Evolutionary conservation across 2,113 vertebrate species (phyloP).

Genomic region (Paradisaea rubra): DNA sequence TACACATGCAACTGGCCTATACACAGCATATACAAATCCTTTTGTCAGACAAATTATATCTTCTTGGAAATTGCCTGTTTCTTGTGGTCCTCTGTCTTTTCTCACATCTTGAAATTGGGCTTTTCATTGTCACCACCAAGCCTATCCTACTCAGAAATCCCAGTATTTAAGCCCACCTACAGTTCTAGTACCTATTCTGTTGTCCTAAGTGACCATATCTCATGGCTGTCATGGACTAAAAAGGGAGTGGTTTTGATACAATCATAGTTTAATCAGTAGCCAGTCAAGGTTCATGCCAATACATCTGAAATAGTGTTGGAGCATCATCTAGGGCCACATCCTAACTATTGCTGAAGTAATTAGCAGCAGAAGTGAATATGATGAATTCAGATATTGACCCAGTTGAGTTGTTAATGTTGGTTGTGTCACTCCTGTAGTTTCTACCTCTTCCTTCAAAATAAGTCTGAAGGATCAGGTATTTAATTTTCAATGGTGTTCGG

Average conservation of each 20-base stretch:
- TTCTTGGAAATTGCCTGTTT: neutral
- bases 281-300: neutral
- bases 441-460: neutral
- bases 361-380: neutral
- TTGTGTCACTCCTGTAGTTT: neutral
- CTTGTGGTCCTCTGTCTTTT: neutral
- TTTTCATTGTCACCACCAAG: neutral
- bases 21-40: neutral
- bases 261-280: neutral
- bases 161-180: fast-evolving
- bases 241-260: neutral
- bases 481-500: neutral
- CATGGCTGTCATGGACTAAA: neutral
- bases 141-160: neutral
- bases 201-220: neutral
- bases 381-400: neutral
- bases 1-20: neutral
- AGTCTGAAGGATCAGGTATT: neutral
- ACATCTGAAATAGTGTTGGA: neutral
- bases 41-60: neutral
- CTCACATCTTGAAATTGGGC: neutral
- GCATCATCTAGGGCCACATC: neutral
- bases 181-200: neutral
- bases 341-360: neutral
- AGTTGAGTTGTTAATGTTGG: neutral